Base-by-base conservation (phyloP, 2,113 vertebrate genomes). In the Amblyornis subalaris region DNA sequence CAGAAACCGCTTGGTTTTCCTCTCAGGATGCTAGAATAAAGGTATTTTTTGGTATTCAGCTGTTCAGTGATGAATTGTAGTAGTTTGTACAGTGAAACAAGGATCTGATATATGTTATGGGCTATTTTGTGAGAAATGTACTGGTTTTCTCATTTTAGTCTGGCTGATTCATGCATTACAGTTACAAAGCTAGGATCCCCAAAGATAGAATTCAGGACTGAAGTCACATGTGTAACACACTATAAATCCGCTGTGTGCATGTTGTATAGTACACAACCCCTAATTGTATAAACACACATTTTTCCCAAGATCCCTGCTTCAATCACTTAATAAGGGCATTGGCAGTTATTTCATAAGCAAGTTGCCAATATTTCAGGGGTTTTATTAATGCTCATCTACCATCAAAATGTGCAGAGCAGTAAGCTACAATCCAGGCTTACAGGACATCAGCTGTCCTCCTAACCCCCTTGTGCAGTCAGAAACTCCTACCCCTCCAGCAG, bases 301-400 rank as follows among this genome's bases (percentile, higher is more conserved):
- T 82, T 92, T 62, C 35, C 6, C 14, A 79, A 53, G n/a, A 50
- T 1, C 3, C 2, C 22, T 73, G 10, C 6, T 71, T 85, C 29
- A 31, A 69, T 64, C 42, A 21, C 14, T 73, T 79, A 6, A 9
- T 23, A 14, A 65, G 6, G 12, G 15, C 22, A 21, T 12, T 65
- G 21, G 12, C 7, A 48, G 33, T 61, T 36, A 57, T 14, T 85
- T 54, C 7, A 3, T 20, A 44, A 48, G 10, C 4, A 13, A 28
- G 19, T 44, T 1, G 0, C 48, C 23, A 67, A 1, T 31, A 36
- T 50, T 83, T 53, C 0, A 0, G 1, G 4, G 4, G 60, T 83
- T 91, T 40, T 21, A 3, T 24, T 78, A 45, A 71, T 54, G 31
- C 10, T 28, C 2, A 5, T 12, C 35, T 42, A 8, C 20, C 35